Evolutionary conservation across 2,888 invertebrate species (phyloP).

Genomic region (Biston betularia): DNA sequence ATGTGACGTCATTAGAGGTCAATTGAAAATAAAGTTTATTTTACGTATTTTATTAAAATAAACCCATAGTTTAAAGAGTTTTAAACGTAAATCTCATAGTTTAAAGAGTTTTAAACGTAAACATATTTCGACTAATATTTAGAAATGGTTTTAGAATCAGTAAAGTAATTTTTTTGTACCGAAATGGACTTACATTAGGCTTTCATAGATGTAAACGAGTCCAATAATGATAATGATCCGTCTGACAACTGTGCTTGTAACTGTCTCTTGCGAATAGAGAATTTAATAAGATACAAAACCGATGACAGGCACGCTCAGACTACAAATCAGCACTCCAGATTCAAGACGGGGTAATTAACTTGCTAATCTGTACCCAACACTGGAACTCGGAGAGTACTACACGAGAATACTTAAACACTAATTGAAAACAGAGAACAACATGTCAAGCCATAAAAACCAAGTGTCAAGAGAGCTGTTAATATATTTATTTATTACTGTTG

Average conservation of each 20-base stretch:
- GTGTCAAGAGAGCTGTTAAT: constrained; percentile 30
- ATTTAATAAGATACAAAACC: constrained; percentile 14
- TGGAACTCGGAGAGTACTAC: constrained; percentile 19
- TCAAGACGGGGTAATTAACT: constrained; percentile 20
- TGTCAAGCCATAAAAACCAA: constrained; percentile 24
- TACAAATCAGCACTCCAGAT: constrained; percentile 23
- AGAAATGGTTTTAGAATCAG: no score
- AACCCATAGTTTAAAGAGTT: no score
- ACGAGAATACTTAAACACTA: constrained; percentile 37
- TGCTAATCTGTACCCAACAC: constrained; percentile 30
- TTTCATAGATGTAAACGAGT: not conserved
- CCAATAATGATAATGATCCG: not conserved
- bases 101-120: no score
- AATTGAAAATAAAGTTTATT: no score
- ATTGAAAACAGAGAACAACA: constrained; percentile 18
- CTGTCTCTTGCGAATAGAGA: constrained; percentile 1
- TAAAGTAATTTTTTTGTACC: no score
- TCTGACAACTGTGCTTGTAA: not conserved
- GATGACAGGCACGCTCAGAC: constrained; percentile 10
- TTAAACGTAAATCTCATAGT: no score
- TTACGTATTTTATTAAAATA: no score
- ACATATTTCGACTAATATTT: no score
- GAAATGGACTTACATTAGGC: not conserved
- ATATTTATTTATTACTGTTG: constrained; percentile 20
- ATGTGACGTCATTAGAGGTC: no score